Base-by-base conservation (phyloP, 37 sponge, comb jelly and placozoan species). In the Ianthella basta region DNA sequence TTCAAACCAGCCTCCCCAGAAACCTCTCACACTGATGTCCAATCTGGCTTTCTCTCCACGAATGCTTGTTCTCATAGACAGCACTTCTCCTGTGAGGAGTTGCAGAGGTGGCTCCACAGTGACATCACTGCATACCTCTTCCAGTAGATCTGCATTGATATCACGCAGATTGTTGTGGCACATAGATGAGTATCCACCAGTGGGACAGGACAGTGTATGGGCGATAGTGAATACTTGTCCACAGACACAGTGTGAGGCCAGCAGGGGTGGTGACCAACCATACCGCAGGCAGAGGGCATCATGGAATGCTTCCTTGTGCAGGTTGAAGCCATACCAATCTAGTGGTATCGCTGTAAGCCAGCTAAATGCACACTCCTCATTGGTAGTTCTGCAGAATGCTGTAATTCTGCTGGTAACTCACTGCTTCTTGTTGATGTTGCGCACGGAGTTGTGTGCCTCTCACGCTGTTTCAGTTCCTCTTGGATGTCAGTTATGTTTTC, bases 81-180 rank as follows among this genome's bases (percentile, higher is more conserved):
- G 64, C 64, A 61, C 64, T 61, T 61, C 64, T 61, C 64, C 64
- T 61, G 64, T 61, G 64, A 61, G 64, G 10, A 12, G 29, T 61
- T 61, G 64, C 64, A 61, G 13, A 61, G 64, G 10, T 13, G 64
- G 12, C 10, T 61, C 64, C 64, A 61, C 14, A 5, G 64, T 61
- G 64, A 61, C 64, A n/a, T 61, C 64, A 44, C 6, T 44, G 50
- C 50, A 44, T 44, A 44, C 8, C 50, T 44, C 50, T 44, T 44
- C 8, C 50, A 61, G 13, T 61, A 61, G 13, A 10, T 61, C 14
- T 61, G 64, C 29, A 6, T 4, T 61, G 64, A 61, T 61, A 12
- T 61, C 12, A 13, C 64, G 64, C 14, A 61, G 29, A 4, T 61
- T 12, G 10, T 44, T 44, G 8, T 10, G 50, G 8, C 8, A 8